A percentile compares a stretch with the other conserved stretches of the same genome.
These are phyloP conservation scores for Leptodactylus fuscus DNA, from an alignment of 2,113 vertebrate genomes.

Conservation along the genomic window DNA sequence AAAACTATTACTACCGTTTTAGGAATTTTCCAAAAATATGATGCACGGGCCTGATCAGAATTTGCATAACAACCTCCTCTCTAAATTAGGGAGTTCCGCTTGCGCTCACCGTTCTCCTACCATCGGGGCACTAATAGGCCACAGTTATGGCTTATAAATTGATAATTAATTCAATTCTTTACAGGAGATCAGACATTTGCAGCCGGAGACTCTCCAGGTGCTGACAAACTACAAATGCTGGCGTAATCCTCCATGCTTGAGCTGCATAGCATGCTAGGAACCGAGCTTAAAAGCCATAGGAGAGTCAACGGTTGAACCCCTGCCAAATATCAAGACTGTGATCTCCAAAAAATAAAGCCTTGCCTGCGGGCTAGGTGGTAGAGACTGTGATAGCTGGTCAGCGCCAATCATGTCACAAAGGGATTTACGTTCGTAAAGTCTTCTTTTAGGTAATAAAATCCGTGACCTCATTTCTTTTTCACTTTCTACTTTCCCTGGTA, in stretches of 20 bases:
- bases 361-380: not conserved
- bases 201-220: not conserved
- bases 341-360: not conserved
- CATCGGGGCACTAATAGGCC: not conserved
- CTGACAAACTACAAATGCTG: not conserved
- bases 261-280: not conserved
- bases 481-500: not conserved
- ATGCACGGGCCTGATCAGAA: not conserved
- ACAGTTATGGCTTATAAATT: not conserved
- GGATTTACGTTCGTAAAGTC: too few species aligned
- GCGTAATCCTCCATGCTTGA: not conserved
- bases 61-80: not conserved
- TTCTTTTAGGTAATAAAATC: not conserved
- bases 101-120: not conserved
- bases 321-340: not conserved
- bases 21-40: too few species aligned
- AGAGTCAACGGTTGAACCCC: not conserved
- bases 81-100: not conserved
- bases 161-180: too few species aligned
- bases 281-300: not conserved
- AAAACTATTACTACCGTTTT: too few species aligned
- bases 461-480: conserved; percentile 4
- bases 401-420: not conserved
- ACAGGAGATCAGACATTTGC: not conserved
- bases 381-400: not conserved